These are phyloP conservation scores for Lamellibrachia luymesi DNA, from an alignment of 1,140 invertebrate species.

Conservation along the genomic window DNA sequence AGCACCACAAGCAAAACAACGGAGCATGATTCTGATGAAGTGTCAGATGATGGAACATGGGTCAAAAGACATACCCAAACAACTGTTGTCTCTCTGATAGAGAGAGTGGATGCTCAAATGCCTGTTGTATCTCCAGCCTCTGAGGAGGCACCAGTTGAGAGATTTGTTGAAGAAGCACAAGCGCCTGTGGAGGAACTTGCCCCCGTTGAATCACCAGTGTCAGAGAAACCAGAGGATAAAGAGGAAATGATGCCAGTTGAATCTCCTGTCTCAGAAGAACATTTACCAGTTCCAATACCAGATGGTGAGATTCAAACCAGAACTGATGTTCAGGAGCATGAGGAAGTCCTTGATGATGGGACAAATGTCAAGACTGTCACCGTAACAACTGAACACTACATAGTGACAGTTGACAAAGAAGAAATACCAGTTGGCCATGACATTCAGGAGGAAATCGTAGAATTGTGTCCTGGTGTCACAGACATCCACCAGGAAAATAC, in stretches of 20 bases:
- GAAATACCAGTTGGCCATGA: conserved; percentile 22
- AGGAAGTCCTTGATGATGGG: neutral
- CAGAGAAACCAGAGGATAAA: too few species aligned
- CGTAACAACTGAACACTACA: neutral
- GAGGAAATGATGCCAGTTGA: too few species aligned
- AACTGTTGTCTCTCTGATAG: neutral
- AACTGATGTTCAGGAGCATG: conserved; percentile 17
- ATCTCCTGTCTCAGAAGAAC: neutral
- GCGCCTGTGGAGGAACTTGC: neutral
- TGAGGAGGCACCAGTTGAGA: neutral
- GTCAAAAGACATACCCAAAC: conserved; percentile 20
- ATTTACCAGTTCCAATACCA: neutral
- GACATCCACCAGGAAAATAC: conserved; percentile 23
- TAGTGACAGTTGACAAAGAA: neutral
- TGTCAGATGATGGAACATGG: conserved; percentile 24
- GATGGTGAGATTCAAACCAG: conserved; percentile 45
- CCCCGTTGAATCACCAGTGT: too few species aligned
- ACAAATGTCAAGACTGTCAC: conserved; percentile 17
- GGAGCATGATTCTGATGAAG: conserved; percentile 24
- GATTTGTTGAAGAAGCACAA: neutral
- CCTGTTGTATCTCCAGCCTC: neutral
- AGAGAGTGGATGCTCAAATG: neutral
- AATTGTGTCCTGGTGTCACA: conserved; percentile 13
- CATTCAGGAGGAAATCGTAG: conserved; percentile 23
- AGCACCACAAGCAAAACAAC: conserved; percentile 21